Percentiles rank a stretch among this genome's conserved stretches.
Conservation (phyloP, 2,113 vertebrate genomes). For the Prochilodus magdalenae region DNA sequence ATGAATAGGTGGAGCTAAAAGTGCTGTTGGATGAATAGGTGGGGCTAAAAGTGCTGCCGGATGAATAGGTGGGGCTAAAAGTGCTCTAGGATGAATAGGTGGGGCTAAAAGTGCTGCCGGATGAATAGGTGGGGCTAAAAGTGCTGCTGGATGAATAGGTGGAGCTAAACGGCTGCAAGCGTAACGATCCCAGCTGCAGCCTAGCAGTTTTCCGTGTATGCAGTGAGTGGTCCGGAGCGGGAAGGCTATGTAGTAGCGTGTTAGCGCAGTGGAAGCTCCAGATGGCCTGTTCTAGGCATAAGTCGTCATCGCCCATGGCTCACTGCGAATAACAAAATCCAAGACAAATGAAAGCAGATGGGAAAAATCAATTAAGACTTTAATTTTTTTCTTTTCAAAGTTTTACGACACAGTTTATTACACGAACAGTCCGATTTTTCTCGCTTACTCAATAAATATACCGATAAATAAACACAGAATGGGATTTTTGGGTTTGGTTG, state of each 20-base stretch:
- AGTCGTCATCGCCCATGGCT: not conserved
- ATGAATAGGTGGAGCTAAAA: too few species aligned
- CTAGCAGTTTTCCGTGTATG: too few species aligned
- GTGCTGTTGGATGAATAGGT: too few species aligned
- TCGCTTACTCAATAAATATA: slow-evolving; percentile 76
- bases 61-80: too few species aligned
- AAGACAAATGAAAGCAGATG: slow-evolving; percentile 50
- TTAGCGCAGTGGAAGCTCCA: not conserved
- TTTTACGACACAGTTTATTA: slow-evolving; percentile 64
- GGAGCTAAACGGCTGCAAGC: too few species aligned
- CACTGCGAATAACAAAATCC: not conserved
- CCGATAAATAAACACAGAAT: slow-evolving; percentile 50
- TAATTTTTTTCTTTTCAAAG: slow-evolving; percentile 69
- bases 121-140: too few species aligned
- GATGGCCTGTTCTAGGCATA: not conserved
- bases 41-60: too few species aligned
- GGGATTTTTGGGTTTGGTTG: slow-evolving; percentile 14
- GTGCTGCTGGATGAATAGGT: too few species aligned
- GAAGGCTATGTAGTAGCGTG: not conserved
- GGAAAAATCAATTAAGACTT: slow-evolving; percentile 83
- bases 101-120: too few species aligned
- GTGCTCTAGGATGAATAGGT: too few species aligned
- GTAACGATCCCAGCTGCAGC: too few species aligned
- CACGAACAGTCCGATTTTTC: slow-evolving; percentile 62
- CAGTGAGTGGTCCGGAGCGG: too few species aligned